These are phyloP conservation scores for Empis stercorea DNA, from an alignment of 2,888 invertebrate genomes.

Conservation along the genomic window DNA sequence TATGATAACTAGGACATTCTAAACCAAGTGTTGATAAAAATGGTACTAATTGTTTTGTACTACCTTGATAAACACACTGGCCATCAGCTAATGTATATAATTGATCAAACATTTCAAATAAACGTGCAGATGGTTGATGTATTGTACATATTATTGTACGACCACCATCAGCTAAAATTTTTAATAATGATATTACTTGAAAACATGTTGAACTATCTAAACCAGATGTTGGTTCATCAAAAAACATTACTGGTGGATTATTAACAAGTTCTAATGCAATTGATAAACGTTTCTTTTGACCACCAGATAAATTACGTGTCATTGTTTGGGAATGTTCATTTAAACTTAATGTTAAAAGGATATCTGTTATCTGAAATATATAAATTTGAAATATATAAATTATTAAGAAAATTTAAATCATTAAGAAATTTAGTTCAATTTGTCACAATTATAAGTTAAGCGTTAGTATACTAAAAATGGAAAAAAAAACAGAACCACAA, in stretches of 20 bases:
- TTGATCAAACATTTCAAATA: conserved; percentile 95
- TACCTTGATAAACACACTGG: conserved; percentile 89
- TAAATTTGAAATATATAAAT: not conserved
- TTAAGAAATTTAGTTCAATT: too few relatives aligned
- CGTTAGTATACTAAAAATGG: too few relatives aligned
- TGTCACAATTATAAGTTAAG: too few relatives aligned
- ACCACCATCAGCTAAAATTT: conserved; percentile 78
- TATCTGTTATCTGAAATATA: conserved; percentile 69
- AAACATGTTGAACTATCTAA: conserved; percentile 91
- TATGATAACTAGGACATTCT: conserved; percentile 91
- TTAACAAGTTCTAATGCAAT: conserved; percentile 90
- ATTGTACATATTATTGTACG: conserved; percentile 85
- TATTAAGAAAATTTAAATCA: too few relatives aligned
- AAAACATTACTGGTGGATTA: conserved; percentile 96
- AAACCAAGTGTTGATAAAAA: conserved; percentile 69
- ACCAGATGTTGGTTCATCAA: conserved; percentile 94
- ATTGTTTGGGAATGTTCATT: conserved; percentile 78
- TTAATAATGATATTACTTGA: conserved; percentile 81
- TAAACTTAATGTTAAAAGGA: conserved; percentile 76
- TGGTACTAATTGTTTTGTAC: conserved; percentile 70
- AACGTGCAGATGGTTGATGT: conserved; percentile 90
- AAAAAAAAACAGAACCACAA: too few relatives aligned
- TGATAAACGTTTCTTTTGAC: conserved; percentile 88
- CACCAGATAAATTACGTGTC: conserved; percentile 85
- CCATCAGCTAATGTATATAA: conserved; percentile 88